Conservation (phyloP, 2,797 vertebrate genomes). For the Antennarius maculatus region DNA sequence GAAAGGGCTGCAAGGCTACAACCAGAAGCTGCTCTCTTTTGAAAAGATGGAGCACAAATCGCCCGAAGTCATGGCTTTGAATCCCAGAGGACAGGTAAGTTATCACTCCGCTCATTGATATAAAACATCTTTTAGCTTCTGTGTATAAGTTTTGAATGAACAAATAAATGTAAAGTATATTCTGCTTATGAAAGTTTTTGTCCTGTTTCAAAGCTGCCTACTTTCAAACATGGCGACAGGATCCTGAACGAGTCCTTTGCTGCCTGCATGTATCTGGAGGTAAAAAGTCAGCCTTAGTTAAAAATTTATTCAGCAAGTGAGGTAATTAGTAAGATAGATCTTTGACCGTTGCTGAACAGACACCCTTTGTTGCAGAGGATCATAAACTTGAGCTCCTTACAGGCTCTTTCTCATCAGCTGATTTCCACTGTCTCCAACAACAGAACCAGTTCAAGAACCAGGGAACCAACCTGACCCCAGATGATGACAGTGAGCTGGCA, state of each 20-base stretch:
- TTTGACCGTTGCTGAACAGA: neutral
- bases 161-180: too few species aligned
- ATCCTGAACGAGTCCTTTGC: constrained; percentile 4
- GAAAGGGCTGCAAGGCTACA: constrained; percentile 1
- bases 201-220: neutral
- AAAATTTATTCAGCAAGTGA: too few species aligned
- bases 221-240: constrained; percentile 2
- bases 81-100: constrained; percentile 1
- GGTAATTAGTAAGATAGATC: too few species aligned
- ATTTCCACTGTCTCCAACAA: constrained; percentile 10
- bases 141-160: too few species aligned
- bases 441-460: constrained; percentile 77
- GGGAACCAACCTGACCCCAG: constrained; percentile 74
- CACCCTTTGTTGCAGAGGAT: neutral
- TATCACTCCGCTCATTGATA: too few species aligned
- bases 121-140: too few species aligned
- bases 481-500: constrained; percentile 58
- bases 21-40: neutral
- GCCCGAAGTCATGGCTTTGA: neutral
- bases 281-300: neutral
- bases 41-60: constrained; percentile 8
- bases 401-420: neutral
- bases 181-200: neutral
- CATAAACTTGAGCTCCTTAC: neutral
- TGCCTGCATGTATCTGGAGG: constrained; percentile 4